These are phyloP conservation scores for Botrylloides violaceus DNA, from an alignment of 23 tunicate species.

Conservation along the genomic window DNA sequence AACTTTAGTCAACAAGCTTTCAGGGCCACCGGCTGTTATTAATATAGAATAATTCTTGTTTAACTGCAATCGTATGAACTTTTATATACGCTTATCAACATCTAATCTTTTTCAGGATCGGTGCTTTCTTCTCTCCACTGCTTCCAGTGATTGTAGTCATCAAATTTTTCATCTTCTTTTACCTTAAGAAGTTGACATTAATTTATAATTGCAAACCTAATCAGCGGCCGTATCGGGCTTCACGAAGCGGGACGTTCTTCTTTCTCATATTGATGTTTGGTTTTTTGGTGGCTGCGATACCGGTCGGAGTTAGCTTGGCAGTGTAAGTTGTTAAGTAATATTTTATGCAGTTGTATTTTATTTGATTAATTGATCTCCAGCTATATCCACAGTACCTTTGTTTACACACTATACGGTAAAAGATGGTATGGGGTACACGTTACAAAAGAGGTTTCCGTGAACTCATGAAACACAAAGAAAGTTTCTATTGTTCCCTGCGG, in stretches of 20 bases:
- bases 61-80: no score
- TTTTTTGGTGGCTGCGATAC: constrained; percentile 66
- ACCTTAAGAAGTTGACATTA: constrained; percentile 71
- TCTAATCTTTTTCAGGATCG: constrained; percentile 71
- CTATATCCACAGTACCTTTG: no score
- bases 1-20: no score
- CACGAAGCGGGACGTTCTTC: constrained; percentile 84
- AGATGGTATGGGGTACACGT: no score
- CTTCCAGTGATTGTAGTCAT: constrained; percentile 82
- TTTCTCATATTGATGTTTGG: constrained; percentile 60
- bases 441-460: no score
- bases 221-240: constrained; percentile 54
- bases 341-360: neutral
- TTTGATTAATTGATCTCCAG: neutral
- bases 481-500: no score
- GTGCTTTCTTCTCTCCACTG: constrained; percentile 85
- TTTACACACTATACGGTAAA: no score
- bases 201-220: constrained; percentile 88
- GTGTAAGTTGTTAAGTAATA: constrained; percentile 47
- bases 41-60: no score
- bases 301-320: constrained; percentile 67
- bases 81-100: no score
- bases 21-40: no score
- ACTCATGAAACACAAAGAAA: no score
- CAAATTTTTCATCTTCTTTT: constrained; percentile 82